phyloP scores from a whole-genome alignment of 2,888 invertebrate genomes.

The Hipparchia sbordonii region DNA sequence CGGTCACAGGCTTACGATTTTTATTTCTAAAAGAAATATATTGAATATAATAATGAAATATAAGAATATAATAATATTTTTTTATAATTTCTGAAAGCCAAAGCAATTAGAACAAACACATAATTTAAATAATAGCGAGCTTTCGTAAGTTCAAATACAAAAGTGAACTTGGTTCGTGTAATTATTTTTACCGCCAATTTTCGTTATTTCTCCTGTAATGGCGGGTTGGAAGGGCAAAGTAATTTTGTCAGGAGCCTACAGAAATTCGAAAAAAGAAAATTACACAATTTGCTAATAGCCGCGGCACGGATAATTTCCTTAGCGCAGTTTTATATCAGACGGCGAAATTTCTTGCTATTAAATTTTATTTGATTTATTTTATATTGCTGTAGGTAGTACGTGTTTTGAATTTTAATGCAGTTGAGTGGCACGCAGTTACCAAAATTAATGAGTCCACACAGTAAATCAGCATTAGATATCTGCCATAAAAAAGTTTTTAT shows the following conservation, averaged over 20 bases:
- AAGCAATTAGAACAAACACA: conserved; percentile 2
- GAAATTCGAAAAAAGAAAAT: conserved; percentile 78
- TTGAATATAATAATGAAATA: too few relatives aligned
- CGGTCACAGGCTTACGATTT: too few relatives aligned
- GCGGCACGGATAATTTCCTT: conserved; percentile 69
- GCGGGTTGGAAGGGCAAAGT: conserved; percentile 70
- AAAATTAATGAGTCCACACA: too few relatives aligned
- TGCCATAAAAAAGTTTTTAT: too few relatives aligned
- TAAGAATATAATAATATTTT: not conserved
- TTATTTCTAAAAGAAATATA: too few relatives aligned
- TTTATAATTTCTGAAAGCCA: not conserved
- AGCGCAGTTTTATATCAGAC: conserved; percentile 55
- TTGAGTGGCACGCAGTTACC: too few relatives aligned
- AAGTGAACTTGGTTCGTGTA: conserved; percentile 40
- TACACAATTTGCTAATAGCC: conserved; percentile 79
- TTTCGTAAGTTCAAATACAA: conserved; percentile 27
- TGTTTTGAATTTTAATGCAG: not conserved
- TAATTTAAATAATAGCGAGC: conserved; percentile 17
- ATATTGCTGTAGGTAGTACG: not conserved
- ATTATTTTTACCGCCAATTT: conserved; percentile 55
- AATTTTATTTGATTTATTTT: conserved; percentile 2
- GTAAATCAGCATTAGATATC: too few relatives aligned
- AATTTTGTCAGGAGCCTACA: conserved; percentile 72
- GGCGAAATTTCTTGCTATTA: conserved; percentile 15
- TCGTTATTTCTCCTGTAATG: conserved; percentile 70